A percentile compares a stretch with the other conserved stretches of the same genome.
Conservation (phyloP, 2,888 invertebrate species). For the Lithophane ornitopus region DNA sequence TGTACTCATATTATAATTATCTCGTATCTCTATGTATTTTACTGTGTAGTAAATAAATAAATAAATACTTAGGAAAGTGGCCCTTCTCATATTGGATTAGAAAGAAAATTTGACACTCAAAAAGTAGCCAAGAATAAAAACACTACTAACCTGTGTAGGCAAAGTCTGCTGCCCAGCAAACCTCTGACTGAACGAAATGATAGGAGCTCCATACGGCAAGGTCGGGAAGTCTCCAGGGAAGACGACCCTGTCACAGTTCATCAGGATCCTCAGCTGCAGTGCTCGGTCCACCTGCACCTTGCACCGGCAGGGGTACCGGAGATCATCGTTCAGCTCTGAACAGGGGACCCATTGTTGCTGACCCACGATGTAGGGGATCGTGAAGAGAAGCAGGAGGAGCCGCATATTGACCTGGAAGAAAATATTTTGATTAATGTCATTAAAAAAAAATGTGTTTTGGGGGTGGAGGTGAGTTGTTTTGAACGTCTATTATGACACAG, state of each 20-base stretch:
- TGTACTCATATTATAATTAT: too few relatives aligned
- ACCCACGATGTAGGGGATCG: slow-evolving; percentile 75
- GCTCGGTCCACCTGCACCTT: slow-evolving; percentile 88
- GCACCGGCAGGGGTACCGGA: slow-evolving; percentile 94
- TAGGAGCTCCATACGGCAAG: slow-evolving; percentile 94
- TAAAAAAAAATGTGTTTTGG: accelerated
- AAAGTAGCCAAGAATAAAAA: too few relatives aligned
- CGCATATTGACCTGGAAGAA: slow-evolving; percentile 79
- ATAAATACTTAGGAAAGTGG: too few relatives aligned
- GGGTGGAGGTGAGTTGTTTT: too few relatives aligned
- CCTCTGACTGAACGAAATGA: slow-evolving; percentile 94
- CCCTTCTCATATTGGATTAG: too few relatives aligned
- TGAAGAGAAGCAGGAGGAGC: slow-evolving; percentile 79
- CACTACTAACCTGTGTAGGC: slow-evolving; percentile 92
- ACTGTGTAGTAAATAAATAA: too few relatives aligned
- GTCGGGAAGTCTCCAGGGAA: slow-evolving; percentile 95
- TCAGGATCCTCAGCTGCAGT: slow-evolving; percentile 90
- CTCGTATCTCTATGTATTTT: too few relatives aligned
- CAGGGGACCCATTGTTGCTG: slow-evolving; percentile 93
- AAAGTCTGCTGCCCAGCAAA: slow-evolving; percentile 95
- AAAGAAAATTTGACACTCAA: too few relatives aligned
- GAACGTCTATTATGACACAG: background rate
- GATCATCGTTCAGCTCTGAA: slow-evolving; percentile 93
- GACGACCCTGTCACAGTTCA: slow-evolving; percentile 96
- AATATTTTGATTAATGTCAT: background rate